Percentiles rank a stretch among this genome's conserved stretches.
These are phyloP conservation scores for Leucophenga maculata DNA, from an alignment of 2,888 invertebrate species.

Conservation along the genomic window DNA sequence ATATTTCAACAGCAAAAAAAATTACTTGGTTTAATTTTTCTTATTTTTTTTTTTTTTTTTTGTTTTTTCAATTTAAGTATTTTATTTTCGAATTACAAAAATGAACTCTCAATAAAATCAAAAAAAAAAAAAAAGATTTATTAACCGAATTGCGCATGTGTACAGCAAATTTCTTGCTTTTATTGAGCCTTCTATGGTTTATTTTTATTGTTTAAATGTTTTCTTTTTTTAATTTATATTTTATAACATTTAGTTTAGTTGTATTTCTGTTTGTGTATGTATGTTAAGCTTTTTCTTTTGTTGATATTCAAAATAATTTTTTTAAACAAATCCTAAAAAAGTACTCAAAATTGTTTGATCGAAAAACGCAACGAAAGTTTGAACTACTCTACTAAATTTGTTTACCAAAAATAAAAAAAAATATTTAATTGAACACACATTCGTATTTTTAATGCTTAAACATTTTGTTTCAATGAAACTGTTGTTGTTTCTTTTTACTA, in stretches of 20 bases:
- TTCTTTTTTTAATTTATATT: not conserved
- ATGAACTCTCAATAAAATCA: slow-evolving; percentile 52
- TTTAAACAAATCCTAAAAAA: not conserved
- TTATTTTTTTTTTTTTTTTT: too few species aligned
- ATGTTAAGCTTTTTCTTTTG: not conserved
- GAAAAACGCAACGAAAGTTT: slow-evolving; percentile 33
- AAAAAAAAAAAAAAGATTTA: slow-evolving; percentile 14
- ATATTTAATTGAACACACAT: slow-evolving; percentile 45
- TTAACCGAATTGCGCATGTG: slow-evolving; percentile 2
- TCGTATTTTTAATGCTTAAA: slow-evolving; percentile 46
- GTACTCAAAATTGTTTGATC: slow-evolving; percentile 15
- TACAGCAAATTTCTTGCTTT: slow-evolving; percentile 16
- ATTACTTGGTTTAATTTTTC: slow-evolving; percentile 28
- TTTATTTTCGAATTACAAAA: slow-evolving; percentile 39
- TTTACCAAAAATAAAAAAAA: slow-evolving; percentile 25
- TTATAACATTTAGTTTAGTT: slow-evolving; percentile 9
- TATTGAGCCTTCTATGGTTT: slow-evolving; percentile 13
- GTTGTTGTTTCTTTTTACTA: slow-evolving; percentile 13
- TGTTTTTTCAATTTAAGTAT: slow-evolving; percentile 34
- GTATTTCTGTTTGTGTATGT: slow-evolving; percentile 1
- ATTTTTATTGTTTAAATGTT: slow-evolving; percentile 21
- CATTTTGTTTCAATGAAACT: slow-evolving; percentile 43
- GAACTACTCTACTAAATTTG: slow-evolving; percentile 7
- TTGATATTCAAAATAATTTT: not conserved
- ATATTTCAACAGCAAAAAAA: slow-evolving; percentile 38